These are phyloP conservation scores for Hydractinia symbiolongicarpus DNA, from an alignment of 30 jellyfish, hydroid and myxozoan genomes.

Conservation along the genomic window DNA sequence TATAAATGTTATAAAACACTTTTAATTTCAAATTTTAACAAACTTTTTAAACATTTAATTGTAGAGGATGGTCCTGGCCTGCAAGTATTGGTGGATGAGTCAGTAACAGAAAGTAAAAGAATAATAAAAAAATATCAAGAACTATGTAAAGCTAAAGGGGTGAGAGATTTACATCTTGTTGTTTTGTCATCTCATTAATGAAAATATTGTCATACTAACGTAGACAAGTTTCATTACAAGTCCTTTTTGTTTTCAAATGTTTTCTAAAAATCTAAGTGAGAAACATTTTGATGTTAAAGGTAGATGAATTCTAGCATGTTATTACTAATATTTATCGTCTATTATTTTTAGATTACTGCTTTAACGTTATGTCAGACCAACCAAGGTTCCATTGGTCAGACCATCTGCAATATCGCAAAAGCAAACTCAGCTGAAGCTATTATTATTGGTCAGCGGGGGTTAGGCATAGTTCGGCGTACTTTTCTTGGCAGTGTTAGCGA, in stretches of 20 bases:
- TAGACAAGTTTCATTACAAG: too few species aligned
- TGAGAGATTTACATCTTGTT: constrained; percentile 3
- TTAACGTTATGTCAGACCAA: not conserved
- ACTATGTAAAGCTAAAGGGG: constrained; percentile 51
- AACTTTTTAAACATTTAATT: too few species aligned
- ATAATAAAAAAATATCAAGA: constrained; percentile 55
- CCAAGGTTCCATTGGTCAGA: constrained; percentile 37
- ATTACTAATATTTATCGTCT: not conserved
- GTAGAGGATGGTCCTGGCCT: too few species aligned
- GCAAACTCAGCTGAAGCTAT: constrained; percentile 45
- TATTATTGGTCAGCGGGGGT: constrained; percentile 62
- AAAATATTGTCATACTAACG: too few species aligned
- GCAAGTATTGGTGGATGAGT: too few species aligned
- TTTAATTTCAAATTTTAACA: too few species aligned
- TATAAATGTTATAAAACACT: too few species aligned
- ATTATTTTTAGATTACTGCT: not conserved
- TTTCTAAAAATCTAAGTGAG: not conserved
- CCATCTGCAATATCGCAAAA: constrained; percentile 59
- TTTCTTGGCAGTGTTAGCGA: constrained; percentile 85
- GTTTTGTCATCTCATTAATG: too few species aligned
- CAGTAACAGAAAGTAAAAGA: constrained; percentile 29
- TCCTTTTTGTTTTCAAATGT: too few species aligned
- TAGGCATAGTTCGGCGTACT: constrained; percentile 74
- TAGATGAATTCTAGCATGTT: not conserved
- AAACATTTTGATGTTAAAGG: not conserved